Evolutionary conservation across 2,888 invertebrate genomes (phyloP), one percentile per base, ranked within the genome.

Genomic region (Drosophila siamana): DNA sequence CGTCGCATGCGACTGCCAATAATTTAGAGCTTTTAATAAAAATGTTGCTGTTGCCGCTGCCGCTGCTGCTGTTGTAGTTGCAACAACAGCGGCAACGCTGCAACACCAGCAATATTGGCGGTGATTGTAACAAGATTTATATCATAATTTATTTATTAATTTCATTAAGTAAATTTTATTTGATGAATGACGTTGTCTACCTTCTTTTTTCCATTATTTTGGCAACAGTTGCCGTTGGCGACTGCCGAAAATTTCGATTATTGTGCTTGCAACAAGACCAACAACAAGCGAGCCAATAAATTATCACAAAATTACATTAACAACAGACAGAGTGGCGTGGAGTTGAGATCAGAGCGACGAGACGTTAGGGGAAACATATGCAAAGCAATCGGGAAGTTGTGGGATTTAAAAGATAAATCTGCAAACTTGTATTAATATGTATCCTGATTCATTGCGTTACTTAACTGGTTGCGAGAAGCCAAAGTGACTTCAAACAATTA

Each of bases 111-210:
- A 71, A 54, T 63, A 54, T 62, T 60, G 65, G 62, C 77, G 67
- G 56, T 48, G 77, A 73, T 65, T 71, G 84, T 60, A 63, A 68
- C 80, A 86, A 88, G 84, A 85, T 86, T 88, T 88, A 88, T 86
- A 86, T 88, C 89, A 88, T 88, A 86, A 86, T 86, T 88, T 86
- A 88, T 86, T 86, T 88, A 86, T 86, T 86, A 86, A 86, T 86
- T 86, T 86, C 88, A 86, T 86, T 86, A 86, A 88, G 89, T 86
- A 88, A 88, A 88, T 88, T 88, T 68, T 70, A 72, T 83, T 78
- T 85, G 85, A 85, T 85, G 81, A 73, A 85, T 78, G 85, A 81
- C 70, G 84, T 69, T 85, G 86, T 88, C 80, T 66, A 73, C 78
- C 51, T 69, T 66, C 57, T 70, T 60, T 67, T 24, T 30, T 28